phyloP scores from a whole-genome alignment of 2,113 vertebrate species.

The Ameiurus melas region DNA sequence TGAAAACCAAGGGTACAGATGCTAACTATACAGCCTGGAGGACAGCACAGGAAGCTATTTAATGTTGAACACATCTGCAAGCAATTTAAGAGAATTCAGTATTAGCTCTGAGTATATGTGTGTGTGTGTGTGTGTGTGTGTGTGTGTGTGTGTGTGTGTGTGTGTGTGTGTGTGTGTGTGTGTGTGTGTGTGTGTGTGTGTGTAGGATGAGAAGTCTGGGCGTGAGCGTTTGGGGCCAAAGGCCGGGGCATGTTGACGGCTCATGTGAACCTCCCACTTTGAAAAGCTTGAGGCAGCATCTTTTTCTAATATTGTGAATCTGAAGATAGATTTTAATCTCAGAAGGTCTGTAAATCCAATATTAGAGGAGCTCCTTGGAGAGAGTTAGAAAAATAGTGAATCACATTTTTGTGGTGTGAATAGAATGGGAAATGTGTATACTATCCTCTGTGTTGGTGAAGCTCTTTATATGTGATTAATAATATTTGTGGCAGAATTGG shows the following conservation, averaged over 20 bases:
- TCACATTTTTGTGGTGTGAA: conserved; percentile 26
- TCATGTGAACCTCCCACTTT: conserved; percentile 62
- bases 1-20: conserved; percentile 45
- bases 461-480: conserved; percentile 23
- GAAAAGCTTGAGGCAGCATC: conserved; percentile 68
- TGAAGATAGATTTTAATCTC: conserved; percentile 72
- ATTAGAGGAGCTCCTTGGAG: conserved; percentile 54
- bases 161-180: background rate
- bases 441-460: background rate
- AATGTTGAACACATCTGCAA: conserved; percentile 61
- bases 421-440: conserved; percentile 30
- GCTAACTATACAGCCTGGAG: conserved; percentile 39
- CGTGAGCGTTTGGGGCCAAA: conserved; percentile 59
- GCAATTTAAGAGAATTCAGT: conserved; percentile 53
- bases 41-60: conserved; percentile 50
- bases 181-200: conserved; percentile 11
- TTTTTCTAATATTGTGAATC: conserved; percentile 70
- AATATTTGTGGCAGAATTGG: conserved; percentile 29
- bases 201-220: conserved; percentile 55
- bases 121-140: conserved; percentile 47
- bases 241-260: conserved; percentile 54
- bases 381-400: conserved; percentile 49
- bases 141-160: conserved; percentile 14
- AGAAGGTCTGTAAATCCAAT: conserved; percentile 68
- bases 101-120: conserved; percentile 49